These are phyloP conservation scores for Trichogramma dendrolimi DNA, from an alignment of 2,888 invertebrate species.

Conservation along the genomic window DNA sequence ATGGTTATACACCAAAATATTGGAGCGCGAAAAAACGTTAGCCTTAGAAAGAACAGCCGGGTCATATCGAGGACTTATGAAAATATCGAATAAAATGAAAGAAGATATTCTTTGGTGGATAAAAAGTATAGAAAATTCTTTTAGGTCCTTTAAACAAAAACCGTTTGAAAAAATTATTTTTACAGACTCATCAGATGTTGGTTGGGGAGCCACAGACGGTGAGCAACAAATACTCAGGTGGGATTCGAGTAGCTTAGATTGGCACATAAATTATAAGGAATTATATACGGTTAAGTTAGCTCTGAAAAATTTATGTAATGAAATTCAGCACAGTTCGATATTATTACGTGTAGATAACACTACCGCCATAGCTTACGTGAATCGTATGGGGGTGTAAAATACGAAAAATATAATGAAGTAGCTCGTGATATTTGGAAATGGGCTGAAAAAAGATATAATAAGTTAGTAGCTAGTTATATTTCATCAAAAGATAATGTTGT, in stretches of 20 bases:
- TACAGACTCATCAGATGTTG: neutral
- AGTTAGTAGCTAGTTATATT: constrained; percentile 20
- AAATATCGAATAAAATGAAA: too few species aligned
- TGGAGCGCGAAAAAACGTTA: neutral
- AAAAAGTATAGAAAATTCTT: neutral
- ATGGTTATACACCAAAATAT: constrained; percentile 1
- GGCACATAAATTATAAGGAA: constrained; percentile 15
- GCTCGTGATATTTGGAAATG: constrained; percentile 21
- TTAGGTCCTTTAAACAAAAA: neutral
- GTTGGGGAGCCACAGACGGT: neutral
- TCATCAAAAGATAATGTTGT: constrained; percentile 13
- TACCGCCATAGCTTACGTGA: constrained; percentile 20
- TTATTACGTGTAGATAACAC: constrained; percentile 21
- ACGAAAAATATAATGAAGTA: neutral
- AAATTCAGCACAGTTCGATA: neutral
- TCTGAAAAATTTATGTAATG: constrained; percentile 7
- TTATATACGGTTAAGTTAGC: constrained; percentile 6
- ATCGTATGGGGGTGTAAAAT: constrained; percentile 19
- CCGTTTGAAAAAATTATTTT: neutral
- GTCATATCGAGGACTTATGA: too few species aligned
- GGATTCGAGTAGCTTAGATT: constrained; percentile 8
- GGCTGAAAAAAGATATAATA: too few species aligned
- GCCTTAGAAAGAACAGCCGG: neutral
- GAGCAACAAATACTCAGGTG: constrained; percentile 1
- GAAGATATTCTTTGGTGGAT: neutral